Evolutionary conservation across 1,140 invertebrate genomes (phyloP), one percentile per base, ranked within the genome.

Genomic region (Eriosoma lanigerum): DNA sequence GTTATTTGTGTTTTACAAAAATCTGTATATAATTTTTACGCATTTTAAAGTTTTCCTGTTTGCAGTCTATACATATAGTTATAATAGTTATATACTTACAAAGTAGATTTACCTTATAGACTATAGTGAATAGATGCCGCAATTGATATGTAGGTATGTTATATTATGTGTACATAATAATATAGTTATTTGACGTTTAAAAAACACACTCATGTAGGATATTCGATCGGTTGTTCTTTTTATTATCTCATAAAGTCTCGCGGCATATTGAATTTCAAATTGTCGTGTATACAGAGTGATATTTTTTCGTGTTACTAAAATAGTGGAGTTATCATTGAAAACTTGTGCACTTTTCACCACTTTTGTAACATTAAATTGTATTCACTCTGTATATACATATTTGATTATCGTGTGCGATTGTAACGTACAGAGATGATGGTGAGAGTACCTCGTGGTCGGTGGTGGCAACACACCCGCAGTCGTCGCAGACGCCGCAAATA

Each of bases 181-280:
- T 32, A 17, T 9, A 38, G 26, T 62, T 32, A 9, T 32, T 3
- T 32, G 60, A 32, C 29, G 17, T 32, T 60, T 32, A 62, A 32
- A 62, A 62, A 19, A 15, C 26, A 60, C 24, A 13, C 0, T 6
- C 24, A 60, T n/a, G n/a, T n/a, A n/a, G 15, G 26, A 29, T 32
- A 62, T 62, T 29, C 60, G 60, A 62, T 62, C 60, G 60, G 60
- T 62, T n/a, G 19, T 62, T 62, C 32, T 62, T 48, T 48, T 13
- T 48, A 13, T 48, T n/a, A 38, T 60, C 17, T 19, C 60, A 19
- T 17, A 62, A 62, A 62, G 32, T 62, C 60, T 19, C 9, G 8
- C 17, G 17, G 17, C 19, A 62, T 62, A 62, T 62, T 32, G 19
- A n/a, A 32, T 68, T 26, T 68, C 66, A 38, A 68, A 24, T 48